Base-by-base conservation (phyloP, 2,888 invertebrate species). In the Drosophila mettleri region DNA sequence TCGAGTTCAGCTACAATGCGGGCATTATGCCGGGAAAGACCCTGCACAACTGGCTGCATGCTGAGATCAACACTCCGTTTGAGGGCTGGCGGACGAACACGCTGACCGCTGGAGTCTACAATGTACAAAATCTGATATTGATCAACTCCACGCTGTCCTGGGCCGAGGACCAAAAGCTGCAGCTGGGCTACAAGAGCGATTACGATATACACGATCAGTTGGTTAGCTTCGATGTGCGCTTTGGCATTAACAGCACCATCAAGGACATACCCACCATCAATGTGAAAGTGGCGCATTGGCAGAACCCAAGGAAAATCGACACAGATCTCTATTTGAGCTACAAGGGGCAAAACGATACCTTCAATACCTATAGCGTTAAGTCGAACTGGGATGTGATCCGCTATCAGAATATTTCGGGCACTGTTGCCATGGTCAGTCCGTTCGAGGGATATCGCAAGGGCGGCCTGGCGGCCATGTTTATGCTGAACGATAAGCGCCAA, bases 391-490 rank as follows among this genome's bases (percentile, higher is more conserved):
- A 94, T 14, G 79, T 96, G 1, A 92, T 94, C 34, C 93, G 93
- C 58, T 94, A 93, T 67, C 94, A 94, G 65, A 96, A 96, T 86
- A 90, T 96, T 24, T 86, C 86, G 0, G 91, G 92, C 2, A 94
- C 93, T 46, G 93, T 96, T 0, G 93, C 93, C 4, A 91, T 96
- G 27, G 91, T 94, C 1, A 95, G 95, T 12, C 96, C 96, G 0
- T 95, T 96, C 64, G 92, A 94, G 92, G 95, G 95, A 10, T 96
- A 96, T 84, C 94, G 92, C 36, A 94, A 93, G 78, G 96, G 96
- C 1, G 94, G 94, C 24, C 91, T 96, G 38, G 94, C 94, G 16
- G 95, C 96, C 0, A 94, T 94, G 74, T 93, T 96, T 61, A 93
- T 94, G 36, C 89, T 95, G 0, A 94, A 94, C 10, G 94, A 95